phyloP scores from a whole-genome alignment of 1,140 invertebrate species.

The Hylaeus anthracinus region DNA sequence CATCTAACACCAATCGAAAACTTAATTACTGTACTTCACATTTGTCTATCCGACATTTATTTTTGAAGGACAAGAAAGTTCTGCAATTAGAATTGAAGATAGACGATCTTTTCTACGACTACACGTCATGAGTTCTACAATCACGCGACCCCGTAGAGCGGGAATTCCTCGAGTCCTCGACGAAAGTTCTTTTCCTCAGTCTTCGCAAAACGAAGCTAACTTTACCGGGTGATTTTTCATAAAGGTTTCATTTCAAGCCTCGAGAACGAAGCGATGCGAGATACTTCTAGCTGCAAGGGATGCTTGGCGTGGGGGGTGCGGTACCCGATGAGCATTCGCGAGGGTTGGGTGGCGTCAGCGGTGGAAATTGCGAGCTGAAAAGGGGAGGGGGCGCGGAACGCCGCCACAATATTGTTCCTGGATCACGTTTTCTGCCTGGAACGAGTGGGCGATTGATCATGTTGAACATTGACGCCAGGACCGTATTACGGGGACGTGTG shows the following conservation, averaged over 20 bases:
- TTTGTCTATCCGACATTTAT: too few relatives aligned
- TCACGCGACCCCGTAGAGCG: too few relatives aligned
- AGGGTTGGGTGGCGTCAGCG: slow-evolving; percentile 1
- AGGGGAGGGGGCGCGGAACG: slow-evolving; percentile 28
- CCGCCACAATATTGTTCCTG: slow-evolving; percentile 61
- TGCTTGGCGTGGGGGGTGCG: neutral
- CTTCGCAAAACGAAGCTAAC: slow-evolving; percentile 15
- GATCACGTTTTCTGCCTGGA: slow-evolving; percentile 62
- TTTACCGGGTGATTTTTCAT: slow-evolving; percentile 56
- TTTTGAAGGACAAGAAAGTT: too few relatives aligned
- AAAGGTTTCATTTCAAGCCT: slow-evolving; percentile 54
- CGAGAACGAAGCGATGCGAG: neutral
- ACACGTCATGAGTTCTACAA: too few relatives aligned
- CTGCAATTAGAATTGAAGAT: too few relatives aligned
- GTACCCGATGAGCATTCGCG: slow-evolving; percentile 10
- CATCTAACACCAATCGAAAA: too few relatives aligned
- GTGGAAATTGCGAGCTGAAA: slow-evolving; percentile 47
- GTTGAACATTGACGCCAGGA: slow-evolving; percentile 57
- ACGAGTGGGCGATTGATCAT: slow-evolving; percentile 62
- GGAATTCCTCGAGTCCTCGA: neutral
- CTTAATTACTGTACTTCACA: too few relatives aligned
- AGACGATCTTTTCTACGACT: too few relatives aligned
- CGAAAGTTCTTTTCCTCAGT: slow-evolving; percentile 25
- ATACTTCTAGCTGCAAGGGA: neutral
- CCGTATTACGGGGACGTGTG: slow-evolving; percentile 53